A percentile compares a stretch with the other conserved stretches of the same genome.
Evolutionary conservation across 2,888 invertebrate species (phyloP).

Genomic region (Epiblema foenella): DNA sequence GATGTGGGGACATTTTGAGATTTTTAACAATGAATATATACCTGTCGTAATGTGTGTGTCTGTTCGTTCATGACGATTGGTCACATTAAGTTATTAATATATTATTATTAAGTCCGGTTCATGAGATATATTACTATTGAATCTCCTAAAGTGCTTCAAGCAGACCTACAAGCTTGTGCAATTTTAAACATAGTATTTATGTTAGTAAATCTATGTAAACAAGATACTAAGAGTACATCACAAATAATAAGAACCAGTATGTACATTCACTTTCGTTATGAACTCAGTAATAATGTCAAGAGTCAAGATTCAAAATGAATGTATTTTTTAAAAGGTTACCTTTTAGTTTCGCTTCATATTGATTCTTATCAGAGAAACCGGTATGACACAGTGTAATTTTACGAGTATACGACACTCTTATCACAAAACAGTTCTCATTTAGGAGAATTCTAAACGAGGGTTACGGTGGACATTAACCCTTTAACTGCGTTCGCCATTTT

Average conservation of each 20-base stretch:
- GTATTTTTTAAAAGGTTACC: not conserved
- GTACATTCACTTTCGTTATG: not conserved
- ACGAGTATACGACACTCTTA: not conserved
- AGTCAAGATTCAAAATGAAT: not conserved
- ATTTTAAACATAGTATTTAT: not conserved
- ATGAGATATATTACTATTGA: too few relatives aligned
- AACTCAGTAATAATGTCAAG: not conserved
- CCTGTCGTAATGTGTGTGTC: too few relatives aligned
- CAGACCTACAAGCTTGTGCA: too few relatives aligned
- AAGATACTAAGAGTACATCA: not conserved
- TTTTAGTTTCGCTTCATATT: not conserved
- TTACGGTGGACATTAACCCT: constrained; percentile 67
- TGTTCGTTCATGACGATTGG: too few relatives aligned
- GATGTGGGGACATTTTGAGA: too few relatives aligned
- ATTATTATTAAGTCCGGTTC: too few relatives aligned
- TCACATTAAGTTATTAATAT: too few relatives aligned
- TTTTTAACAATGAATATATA: too few relatives aligned
- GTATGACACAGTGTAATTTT: not conserved
- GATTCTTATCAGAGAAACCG: not conserved
- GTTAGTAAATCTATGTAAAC: not conserved
- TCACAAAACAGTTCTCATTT: constrained; percentile 47
- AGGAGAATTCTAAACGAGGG: constrained; percentile 55
- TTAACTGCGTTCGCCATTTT: constrained; percentile 55
- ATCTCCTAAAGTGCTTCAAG: too few relatives aligned
- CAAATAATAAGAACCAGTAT: not conserved